Conservation (phyloP, 2,113 vertebrate species). For the Xenus cinereus region DNA sequence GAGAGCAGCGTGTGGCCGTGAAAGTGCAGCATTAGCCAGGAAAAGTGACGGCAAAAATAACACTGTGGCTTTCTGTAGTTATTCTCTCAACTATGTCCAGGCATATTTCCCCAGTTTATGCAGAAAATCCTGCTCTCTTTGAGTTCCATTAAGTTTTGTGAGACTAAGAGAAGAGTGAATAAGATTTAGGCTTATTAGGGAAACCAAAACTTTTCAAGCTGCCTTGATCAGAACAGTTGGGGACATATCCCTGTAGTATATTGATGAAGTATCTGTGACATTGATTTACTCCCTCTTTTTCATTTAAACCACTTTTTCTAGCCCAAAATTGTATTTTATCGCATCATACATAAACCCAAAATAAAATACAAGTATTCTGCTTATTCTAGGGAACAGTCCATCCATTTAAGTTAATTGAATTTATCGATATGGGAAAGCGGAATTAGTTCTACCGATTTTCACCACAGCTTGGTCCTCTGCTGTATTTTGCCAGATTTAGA, state of each 20-base stretch:
- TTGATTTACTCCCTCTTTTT: background rate
- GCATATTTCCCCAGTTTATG: constrained; percentile 8
- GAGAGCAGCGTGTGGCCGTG: background rate
- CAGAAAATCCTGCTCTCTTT: background rate
- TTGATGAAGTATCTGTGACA: background rate
- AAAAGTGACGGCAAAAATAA: constrained; percentile 39
- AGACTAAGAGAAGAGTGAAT: background rate
- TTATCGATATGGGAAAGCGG: background rate
- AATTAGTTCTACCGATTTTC: background rate
- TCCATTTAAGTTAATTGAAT: background rate
- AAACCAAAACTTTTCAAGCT: background rate
- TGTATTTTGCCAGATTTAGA: background rate
- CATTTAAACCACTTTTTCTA: background rate
- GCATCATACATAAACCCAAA: background rate
- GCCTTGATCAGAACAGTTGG: background rate
- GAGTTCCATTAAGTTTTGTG: background rate
- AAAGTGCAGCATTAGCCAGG: background rate
- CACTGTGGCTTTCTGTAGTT: constrained; percentile 14
- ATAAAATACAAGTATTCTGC: background rate
- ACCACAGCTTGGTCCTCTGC: background rate
- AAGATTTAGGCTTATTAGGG: background rate
- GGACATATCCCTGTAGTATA: background rate
- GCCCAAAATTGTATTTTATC: background rate
- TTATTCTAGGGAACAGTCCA: background rate
- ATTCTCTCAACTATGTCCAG: background rate